Evolutionary conservation across 2,797 vertebrate species (phyloP).

Genomic region (Dallia pectoralis): DNA sequence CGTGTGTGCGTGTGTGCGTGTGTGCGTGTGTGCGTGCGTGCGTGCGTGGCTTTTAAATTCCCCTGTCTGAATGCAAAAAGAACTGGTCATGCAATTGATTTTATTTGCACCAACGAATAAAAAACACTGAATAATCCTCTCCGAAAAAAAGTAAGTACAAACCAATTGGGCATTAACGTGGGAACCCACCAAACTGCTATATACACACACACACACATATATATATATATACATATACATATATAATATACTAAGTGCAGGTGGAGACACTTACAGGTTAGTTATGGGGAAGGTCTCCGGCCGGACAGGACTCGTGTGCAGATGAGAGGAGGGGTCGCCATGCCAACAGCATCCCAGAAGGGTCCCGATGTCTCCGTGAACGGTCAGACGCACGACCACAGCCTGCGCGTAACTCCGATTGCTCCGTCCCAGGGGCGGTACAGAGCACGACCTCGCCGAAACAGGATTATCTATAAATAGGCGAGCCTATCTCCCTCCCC

Average conservation of each 20-base stretch:
- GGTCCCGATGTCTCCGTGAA: background rate
- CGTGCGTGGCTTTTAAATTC: background rate
- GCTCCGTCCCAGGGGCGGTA: conserved; percentile 62
- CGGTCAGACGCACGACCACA: background rate
- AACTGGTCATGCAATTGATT: background rate
- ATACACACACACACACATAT: too few species aligned
- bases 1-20: too few species aligned
- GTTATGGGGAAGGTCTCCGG: background rate
- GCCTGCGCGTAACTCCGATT: conserved; percentile 46
- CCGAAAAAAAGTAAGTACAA: background rate
- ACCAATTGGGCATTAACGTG: background rate
- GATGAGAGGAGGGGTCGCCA: conserved; percentile 6
- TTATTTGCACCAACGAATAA: background rate
- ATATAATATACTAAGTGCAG: background rate
- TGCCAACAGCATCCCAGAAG: conserved; percentile 5
- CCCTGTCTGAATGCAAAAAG: background rate
- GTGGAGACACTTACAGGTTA: conserved; percentile 30
- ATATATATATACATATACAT: too few species aligned
- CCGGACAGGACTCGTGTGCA: background rate
- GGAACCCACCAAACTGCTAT: background rate
- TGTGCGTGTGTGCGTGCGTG: background rate
- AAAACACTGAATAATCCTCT: background rate
- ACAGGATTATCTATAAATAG: conserved; percentile 83
- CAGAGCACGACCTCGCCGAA: conserved; percentile 77
- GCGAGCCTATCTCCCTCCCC: conserved; percentile 66